Percentiles rank a stretch among this genome's conserved stretches.
Evolutionary conservation across 2,888 invertebrate species (phyloP).

Genomic region (Drosophila multiciliata): DNA sequence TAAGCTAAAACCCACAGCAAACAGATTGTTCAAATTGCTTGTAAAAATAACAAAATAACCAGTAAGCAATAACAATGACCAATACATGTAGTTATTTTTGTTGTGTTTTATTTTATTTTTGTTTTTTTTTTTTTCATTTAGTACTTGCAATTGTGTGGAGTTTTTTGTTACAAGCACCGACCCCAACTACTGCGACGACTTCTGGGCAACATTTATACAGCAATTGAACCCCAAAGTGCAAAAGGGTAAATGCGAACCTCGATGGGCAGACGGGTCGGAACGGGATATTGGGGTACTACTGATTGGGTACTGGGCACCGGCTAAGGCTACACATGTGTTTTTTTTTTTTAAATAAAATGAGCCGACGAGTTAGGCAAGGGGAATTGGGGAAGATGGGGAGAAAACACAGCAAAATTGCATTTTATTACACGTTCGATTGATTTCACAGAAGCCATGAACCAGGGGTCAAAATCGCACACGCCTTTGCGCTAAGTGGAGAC

Average conservation of each 20-base stretch:
- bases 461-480: constrained; percentile 50
- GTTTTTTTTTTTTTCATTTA: constrained; percentile 15
- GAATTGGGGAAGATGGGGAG: constrained; percentile 6
- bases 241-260: constrained; percentile 58
- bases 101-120: neutral
- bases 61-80: constrained; percentile 55
- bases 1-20: constrained; percentile 58
- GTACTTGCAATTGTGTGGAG: constrained; percentile 59
- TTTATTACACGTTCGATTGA: constrained; percentile 80
- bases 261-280: constrained; percentile 8
- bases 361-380: neutral
- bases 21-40: constrained; percentile 76
- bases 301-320: constrained; percentile 15
- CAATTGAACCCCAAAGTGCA: constrained; percentile 75
- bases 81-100: constrained; percentile 26
- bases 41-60: constrained; percentile 59
- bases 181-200: constrained; percentile 22
- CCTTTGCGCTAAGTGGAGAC: constrained; percentile 63
- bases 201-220: constrained; percentile 62
- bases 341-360: constrained; percentile 60
- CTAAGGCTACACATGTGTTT: constrained; percentile 38
- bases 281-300: neutral
- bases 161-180: constrained; percentile 59
- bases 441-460: constrained; percentile 48
- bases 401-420: constrained; percentile 68